Evolutionary conservation across 2,797 vertebrate genomes (phyloP).

Genomic region (Enteromius unitaeniatus): DNA sequence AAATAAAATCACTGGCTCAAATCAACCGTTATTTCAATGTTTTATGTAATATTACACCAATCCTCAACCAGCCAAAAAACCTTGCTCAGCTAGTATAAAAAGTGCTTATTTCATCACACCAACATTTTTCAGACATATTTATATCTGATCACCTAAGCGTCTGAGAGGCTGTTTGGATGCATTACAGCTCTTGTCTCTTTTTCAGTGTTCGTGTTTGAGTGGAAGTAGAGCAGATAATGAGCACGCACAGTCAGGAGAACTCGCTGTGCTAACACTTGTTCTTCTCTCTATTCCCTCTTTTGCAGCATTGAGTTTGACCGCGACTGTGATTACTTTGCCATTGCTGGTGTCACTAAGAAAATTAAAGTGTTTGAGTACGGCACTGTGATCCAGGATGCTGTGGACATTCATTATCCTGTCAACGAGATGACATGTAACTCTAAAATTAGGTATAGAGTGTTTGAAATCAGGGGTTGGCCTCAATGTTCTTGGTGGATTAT

Average conservation of each 20-base stretch:
- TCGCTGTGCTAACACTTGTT: constrained; percentile 44
- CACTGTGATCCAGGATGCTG: constrained; percentile 97
- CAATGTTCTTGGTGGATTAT: constrained; percentile 10
- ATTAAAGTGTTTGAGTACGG: constrained; percentile 99
- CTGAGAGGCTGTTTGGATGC: constrained; percentile 20
- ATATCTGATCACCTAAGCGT: constrained; percentile 1
- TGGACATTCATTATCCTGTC: constrained; percentile 99
- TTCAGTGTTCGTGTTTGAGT: constrained; percentile 26
- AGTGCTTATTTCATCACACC: neutral
- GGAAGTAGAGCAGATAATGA: constrained; percentile 49
- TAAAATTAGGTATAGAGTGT: constrained; percentile 91
- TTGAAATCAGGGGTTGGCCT: constrained; percentile 15
- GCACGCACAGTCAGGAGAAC: constrained; percentile 25
- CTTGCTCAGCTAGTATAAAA: neutral
- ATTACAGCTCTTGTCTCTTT: constrained; percentile 17
- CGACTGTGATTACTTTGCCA: constrained; percentile 99
- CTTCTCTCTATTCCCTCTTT: constrained; percentile 25
- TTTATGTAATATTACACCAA: neutral
- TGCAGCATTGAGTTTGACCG: constrained; percentile 98
- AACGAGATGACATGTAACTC: constrained; percentile 99
- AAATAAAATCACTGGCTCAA: neutral
- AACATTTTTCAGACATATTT: neutral
- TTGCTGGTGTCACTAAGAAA: constrained; percentile 98
- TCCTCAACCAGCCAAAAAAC: neutral
- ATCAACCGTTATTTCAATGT: neutral